Evolutionary conservation across 2,888 invertebrate genomes (phyloP), one percentile per base, ranked within the genome.

Genomic region (Argyresthia albistria): DNA sequence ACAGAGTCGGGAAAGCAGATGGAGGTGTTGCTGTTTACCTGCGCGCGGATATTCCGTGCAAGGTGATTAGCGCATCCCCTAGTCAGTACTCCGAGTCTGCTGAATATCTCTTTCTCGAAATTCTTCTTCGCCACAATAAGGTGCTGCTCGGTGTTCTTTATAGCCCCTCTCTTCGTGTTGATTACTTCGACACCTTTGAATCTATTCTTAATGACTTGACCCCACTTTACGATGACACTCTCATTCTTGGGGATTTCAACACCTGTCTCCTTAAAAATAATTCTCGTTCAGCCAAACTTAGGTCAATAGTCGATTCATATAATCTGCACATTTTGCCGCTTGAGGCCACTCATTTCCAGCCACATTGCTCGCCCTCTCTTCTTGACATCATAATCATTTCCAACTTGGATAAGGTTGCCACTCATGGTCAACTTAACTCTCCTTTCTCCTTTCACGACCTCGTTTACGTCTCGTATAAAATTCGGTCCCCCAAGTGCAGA

Each of bases 301-400:
- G 43, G 1, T 54, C 55, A 9, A 39, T 60, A 9, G 35, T 52
- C 14, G 36, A 50, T 14, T 36, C 51, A 0, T 37, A 53, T 7
- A 52, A 57, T 14, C 46, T 58, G 11, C 37, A 50, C 12, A 51
- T 60, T 47, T 36, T 56, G 6, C 54, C 54, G 0, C 50, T 58
- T 2, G 42, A 15, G 11, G 46, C 57, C 8, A 58, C 57, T 6
- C 57, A 56, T 50, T 46, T 25, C 15, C 36, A 12, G 1, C 35
- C 36, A 6, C 49, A 52, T 50, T 47, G 48, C 11, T 14, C 36
- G 1, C 47, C 51, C 6, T 54, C 55, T 15, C 47, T 53, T 3
- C 46, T 56, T n/a, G 56, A 60, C 53, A n/a, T 56, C 9, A 54
- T 56, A 1, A 54, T 58, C 7, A 50, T 56, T 35, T 56, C 57